A percentile compares a stretch with the other conserved stretches of the same genome.
These are phyloP conservation scores for Blomia tropicalis DNA, from an alignment of 2,888 invertebrate species.

Conservation along the genomic window DNA sequence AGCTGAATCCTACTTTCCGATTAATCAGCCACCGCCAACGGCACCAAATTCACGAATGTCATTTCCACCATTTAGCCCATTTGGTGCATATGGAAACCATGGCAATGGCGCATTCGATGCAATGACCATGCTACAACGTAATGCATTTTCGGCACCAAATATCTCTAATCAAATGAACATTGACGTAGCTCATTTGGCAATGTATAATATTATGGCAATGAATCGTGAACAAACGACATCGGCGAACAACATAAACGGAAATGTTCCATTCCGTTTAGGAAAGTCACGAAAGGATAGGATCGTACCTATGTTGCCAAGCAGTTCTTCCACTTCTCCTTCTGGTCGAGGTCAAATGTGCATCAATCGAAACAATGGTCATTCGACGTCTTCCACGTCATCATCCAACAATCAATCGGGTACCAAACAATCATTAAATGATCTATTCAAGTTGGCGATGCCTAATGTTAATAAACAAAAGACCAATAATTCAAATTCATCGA, in stretches of 20 bases:
- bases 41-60: neutral
- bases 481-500: too few relatives aligned
- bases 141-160: neutral
- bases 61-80: slow-evolving; percentile 1
- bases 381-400: neutral
- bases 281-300: neutral
- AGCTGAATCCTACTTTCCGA: neutral
- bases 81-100: neutral
- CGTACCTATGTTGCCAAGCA: too few relatives aligned
- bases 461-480: too few relatives aligned
- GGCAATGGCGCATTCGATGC: neutral
- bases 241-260: neutral
- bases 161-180: neutral
- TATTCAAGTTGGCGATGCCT: too few relatives aligned
- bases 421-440: too few relatives aligned
- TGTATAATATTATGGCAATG: neutral
- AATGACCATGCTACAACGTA: neutral
- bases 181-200: neutral
- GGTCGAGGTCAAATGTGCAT: too few relatives aligned
- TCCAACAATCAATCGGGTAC: neutral
- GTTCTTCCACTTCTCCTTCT: too few relatives aligned
- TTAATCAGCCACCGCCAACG: neutral
- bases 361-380: too few relatives aligned
- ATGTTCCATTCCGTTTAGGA: neutral
- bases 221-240: neutral